Base-by-base conservation (phyloP, 1,140 invertebrate genomes). In the Pentalonia nigronervosa region DNA sequence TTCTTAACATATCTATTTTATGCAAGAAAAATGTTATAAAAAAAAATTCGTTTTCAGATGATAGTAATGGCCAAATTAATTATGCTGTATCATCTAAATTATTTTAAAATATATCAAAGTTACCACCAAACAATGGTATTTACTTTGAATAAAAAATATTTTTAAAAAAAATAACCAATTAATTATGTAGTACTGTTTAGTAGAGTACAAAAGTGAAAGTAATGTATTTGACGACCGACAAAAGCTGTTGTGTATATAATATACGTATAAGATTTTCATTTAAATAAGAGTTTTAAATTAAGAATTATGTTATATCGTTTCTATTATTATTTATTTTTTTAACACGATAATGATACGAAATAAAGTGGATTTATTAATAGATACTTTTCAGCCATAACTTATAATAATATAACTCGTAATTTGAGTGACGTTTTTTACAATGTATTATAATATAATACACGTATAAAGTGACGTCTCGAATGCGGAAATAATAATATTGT, bases 401-500 rank as follows among this genome's bases (percentile, higher is more conserved):
- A 30, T 67, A 67, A 67, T n/a, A 67, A n/a, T 67, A 67, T 30
- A 67, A 67, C 30, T 14, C 30, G 30, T 67, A n/a, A 14, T 67
- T n/a, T 67, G 30, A 67, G 30, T n/a, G 25, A 30, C 56, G 60
- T 67, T 67, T n/a, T 67, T 60, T 25, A 60, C 25, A 30, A 30
- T 11, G 25, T 60, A 30, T 30, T 60, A 60, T 60, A 30, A 30
- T 30, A 30, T 60, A 60, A 60, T 60, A 67, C 30, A 30, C 60
- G 9, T n/a, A 67, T 67, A n/a, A 67, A 67, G 60, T 67, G 60
- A 67, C 60, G 30, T 67, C 60, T 67, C 25, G 11, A 67, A 67
- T n/a, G 60, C 60, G 60, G 60, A 67, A 67, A n/a, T 67, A 67
- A 67, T 67, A 67, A 67, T 67, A 67, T 67, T 30, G 60, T 67